Conservation (phyloP, 2,113 vertebrate genomes). For the Sylvia atricapilla region DNA sequence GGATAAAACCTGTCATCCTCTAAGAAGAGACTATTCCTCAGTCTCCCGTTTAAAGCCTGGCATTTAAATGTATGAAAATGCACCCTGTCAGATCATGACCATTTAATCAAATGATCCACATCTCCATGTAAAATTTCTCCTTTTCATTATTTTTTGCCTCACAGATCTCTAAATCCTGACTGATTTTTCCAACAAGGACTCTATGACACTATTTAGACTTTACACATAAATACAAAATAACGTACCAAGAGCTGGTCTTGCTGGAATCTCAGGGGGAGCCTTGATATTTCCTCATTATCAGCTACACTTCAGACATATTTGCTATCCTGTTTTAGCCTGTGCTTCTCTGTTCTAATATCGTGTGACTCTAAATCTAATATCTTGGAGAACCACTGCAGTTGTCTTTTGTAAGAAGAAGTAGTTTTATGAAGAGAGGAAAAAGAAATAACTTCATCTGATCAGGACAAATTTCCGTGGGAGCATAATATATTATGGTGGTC, state of each 20-base stretch:
- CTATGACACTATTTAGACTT: fast-evolving
- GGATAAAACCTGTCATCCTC: background rate
- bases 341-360: background rate
- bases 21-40: background rate
- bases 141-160: background rate
- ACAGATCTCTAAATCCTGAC: background rate
- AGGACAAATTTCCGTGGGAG: background rate
- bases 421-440: background rate
- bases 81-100: background rate
- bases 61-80: background rate
- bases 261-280: background rate
- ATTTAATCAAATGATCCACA: background rate
- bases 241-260: background rate
- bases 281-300: background rate
- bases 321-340: background rate
- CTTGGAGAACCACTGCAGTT: background rate
- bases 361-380: background rate
- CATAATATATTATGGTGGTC: background rate
- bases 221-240: background rate
- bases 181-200: background rate
- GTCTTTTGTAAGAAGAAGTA: background rate
- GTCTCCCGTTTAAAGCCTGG: background rate
- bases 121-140: background rate
- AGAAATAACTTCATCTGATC: background rate
- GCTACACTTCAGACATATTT: background rate